Conservation (phyloP, 2,797 vertebrate genomes). For the Labeo calbasu region DNA sequence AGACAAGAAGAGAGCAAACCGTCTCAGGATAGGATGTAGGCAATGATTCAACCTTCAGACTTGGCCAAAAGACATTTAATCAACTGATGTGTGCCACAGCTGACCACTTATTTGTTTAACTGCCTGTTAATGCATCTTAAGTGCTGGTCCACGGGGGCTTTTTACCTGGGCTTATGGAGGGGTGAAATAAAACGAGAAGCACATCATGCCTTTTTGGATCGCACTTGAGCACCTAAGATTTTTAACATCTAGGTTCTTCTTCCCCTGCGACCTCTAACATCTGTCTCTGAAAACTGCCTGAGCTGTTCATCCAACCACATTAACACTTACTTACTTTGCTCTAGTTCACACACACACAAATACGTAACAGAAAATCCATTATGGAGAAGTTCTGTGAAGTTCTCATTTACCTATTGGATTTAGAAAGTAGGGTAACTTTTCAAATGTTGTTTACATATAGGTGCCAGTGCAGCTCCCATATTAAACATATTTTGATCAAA, state of each 20-base stretch:
- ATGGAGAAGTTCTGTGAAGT: neutral
- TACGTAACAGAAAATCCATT: neutral
- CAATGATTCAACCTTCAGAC: neutral
- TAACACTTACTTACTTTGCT: neutral
- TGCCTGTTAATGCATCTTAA: slow-evolving; percentile 24
- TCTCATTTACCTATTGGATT: neutral
- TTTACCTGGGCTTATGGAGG: slow-evolving; percentile 9
- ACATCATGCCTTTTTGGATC: slow-evolving; percentile 25
- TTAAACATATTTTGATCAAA: too few relatives aligned
- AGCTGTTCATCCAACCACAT: slow-evolving; percentile 28
- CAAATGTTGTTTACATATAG: too few relatives aligned
- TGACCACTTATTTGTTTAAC: slow-evolving; percentile 39
- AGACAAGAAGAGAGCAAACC: too few relatives aligned
- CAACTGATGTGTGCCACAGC: slow-evolving; percentile 1
- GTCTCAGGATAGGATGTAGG: neutral
- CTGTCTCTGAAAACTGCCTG: slow-evolving; percentile 27
- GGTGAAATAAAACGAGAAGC: neutral
- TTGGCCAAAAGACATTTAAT: slow-evolving; percentile 14
- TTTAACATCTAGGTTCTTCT: neutral
- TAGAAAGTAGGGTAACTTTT: neutral
- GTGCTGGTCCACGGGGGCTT: slow-evolving; percentile 15
- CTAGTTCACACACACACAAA: slow-evolving; percentile 1
- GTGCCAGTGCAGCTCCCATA: too few relatives aligned
- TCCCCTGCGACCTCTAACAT: slow-evolving; percentile 29
- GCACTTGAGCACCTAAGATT: slow-evolving; percentile 24